Evolutionary conservation across 1,140 invertebrate species (phyloP).

Genomic region (Macrobrachium nipponense): DNA sequence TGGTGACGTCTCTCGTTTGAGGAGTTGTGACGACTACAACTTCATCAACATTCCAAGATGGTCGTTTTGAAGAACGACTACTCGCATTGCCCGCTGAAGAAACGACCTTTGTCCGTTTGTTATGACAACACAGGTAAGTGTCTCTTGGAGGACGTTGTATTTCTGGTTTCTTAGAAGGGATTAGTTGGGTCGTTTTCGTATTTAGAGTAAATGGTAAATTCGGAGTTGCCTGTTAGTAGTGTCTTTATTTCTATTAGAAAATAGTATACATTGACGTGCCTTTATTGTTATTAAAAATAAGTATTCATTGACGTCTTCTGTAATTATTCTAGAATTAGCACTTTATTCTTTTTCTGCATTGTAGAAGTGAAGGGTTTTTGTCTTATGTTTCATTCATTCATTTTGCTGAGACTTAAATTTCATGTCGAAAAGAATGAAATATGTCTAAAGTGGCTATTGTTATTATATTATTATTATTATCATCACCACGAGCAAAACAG

Average conservation of each 20-base stretch:
- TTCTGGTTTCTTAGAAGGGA: background rate
- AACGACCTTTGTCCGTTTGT: constrained; percentile 32
- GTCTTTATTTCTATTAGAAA: background rate
- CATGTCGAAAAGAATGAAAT: no score
- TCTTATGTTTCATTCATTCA: no score
- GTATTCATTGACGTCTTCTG: no score
- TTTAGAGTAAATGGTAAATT: background rate
- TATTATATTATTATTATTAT: no score
- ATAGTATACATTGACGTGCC: no score
- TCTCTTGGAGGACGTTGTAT: background rate
- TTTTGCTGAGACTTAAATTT: no score
- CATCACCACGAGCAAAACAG: no score
- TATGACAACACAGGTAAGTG: constrained; percentile 34
- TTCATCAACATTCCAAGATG: constrained; percentile 20
- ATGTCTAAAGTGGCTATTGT: no score
- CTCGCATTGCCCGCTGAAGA: constrained; percentile 49
- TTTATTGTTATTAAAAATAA: background rate
- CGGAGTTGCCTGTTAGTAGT: background rate
- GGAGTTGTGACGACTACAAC: background rate
- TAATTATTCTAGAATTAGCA: no score
- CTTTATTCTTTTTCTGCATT: no score
- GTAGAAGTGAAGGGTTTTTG: no score
- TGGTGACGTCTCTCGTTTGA: background rate
- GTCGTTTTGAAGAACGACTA: constrained; percentile 49
- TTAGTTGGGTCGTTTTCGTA: background rate